phyloP scores from a whole-genome alignment of 2,888 invertebrate genomes.

The Lochmaea capreae region DNA sequence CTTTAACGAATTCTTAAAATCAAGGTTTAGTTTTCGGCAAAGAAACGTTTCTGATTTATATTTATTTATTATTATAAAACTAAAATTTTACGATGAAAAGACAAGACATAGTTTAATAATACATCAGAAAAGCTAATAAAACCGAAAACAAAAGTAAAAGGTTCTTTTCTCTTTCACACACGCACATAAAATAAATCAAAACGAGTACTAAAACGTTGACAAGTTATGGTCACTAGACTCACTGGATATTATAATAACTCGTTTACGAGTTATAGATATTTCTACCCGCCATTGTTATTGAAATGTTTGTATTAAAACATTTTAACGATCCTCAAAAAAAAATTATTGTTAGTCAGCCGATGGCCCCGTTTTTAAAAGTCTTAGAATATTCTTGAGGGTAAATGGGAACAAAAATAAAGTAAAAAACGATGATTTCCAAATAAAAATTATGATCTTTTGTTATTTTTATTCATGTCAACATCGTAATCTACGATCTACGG shows the following conservation, averaged over 20 bases:
- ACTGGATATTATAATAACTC: constrained; percentile 31
- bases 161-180: constrained; percentile 6
- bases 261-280: constrained; percentile 23
- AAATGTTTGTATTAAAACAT: constrained; percentile 33
- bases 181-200: constrained; percentile 32
- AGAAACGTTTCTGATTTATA: neutral
- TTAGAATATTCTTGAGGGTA: neutral
- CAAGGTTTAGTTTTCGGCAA: neutral
- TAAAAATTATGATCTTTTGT: neutral
- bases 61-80: neutral
- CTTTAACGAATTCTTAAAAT: no score
- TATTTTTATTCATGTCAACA: neutral
- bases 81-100: constrained; percentile 10
- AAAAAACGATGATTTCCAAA: neutral
- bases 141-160: constrained; percentile 18
- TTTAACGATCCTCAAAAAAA: constrained; percentile 19
- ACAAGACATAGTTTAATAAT: neutral
- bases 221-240: constrained; percentile 34
- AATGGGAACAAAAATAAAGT: no score
- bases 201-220: constrained; percentile 27
- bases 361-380: neutral
- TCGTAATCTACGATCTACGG: neutral
- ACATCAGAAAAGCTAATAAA: constrained; percentile 17
- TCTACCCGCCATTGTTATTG: constrained; percentile 32
- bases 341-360: neutral